Base-by-base conservation (phyloP, 1,140 invertebrate genomes). In the Scaptomyza pallida region DNA sequence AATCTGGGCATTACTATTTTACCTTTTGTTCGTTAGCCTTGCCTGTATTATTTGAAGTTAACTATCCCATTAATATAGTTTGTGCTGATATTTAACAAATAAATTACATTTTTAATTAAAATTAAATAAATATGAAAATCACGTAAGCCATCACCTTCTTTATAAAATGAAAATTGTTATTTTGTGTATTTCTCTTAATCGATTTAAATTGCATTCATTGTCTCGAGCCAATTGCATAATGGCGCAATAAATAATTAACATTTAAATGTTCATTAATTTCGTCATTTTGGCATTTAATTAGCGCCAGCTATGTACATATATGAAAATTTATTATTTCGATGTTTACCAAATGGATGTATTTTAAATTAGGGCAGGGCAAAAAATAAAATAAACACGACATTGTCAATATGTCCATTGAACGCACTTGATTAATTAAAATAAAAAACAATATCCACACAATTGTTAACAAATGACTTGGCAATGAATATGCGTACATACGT, bases 241-340 rank as follows among this genome's bases (percentile, higher is more conserved):
- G 59, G 16, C 37, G 10, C 59, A 61, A 64, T 75, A 61, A 79
- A 85, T 78, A 64, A 79, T 85, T 63, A 72, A 67, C 75, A 79
- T 82, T 74, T 64, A 78, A 83, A 75, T 75, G 75, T 56, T 48
- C 43, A 81, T 55, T 60, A 57, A 59, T 69, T 51, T 55, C 21
- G 41, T 41, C 51, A 57, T 74, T 79, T 78, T 45, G 44, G 41
- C 67, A 75, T 85, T 79, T 72, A 83, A 83, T 83, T 75, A 85
- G 72, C 79, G 59, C 44, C 51, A 40, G 57, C 68, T 85, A 51
- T 83, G 78, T 75, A 8, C 75, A 72, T 75, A 8, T 79, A 72
- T 75, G 79, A 59, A 74, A 83, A 83, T 85, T 83, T 79, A 85
- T 83, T 74, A 65, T 75, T 68, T 72, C 59, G 57, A 60, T 75